Base-by-base conservation (phyloP, 1,140 invertebrate genomes). In the Drosophila kurseongensis region DNA sequence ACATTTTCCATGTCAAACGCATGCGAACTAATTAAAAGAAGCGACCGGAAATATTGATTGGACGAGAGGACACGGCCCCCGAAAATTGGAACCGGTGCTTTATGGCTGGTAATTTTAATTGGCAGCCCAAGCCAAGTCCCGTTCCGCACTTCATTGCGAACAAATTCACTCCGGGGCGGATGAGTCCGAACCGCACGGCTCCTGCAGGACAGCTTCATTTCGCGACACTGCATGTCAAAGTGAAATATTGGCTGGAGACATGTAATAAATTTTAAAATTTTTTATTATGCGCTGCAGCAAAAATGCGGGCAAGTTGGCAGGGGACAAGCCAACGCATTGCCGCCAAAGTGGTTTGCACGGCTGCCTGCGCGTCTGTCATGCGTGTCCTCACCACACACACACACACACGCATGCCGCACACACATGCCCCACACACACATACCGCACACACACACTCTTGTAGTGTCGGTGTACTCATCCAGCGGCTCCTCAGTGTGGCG, bases 171-270 rank as follows among this genome's bases (percentile, higher is more conserved):
- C 52, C 78, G 14, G 58, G 32, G 16, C 23, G 16, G 38, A 57
- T 52, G 18, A 44, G 56, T 40, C 14, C 55, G 23, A 32, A 32
- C 29, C 29, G 29, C 29, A 32, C 29, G 29, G 29, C 29, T 32
- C 29, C 29, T 32, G 29, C 29, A 32, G 29, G 29, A 91, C 89
- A 91, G 89, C 89, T 91, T 91, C 81, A 91, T 91, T 91, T 91
- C 84, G 89, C 84, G 89, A 91, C 89, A 78, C 79, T 65, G 84
- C 80, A 91, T 89, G 89, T 91, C 89, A 91, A 91, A 91, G 89
- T 91, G 89, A 91, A 91, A 91, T 91, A 91, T 91, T 91, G 89
- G 89, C 89, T 90, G 84, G 89, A 91, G 89, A 91, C 89, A 83
- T 80, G 89, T 91, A 91, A 91, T 91, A 91, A 91, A 91, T 89